phyloP scores from a whole-genome alignment of 2,113 vertebrate genomes.

The Brachypteracias leptosomus region DNA sequence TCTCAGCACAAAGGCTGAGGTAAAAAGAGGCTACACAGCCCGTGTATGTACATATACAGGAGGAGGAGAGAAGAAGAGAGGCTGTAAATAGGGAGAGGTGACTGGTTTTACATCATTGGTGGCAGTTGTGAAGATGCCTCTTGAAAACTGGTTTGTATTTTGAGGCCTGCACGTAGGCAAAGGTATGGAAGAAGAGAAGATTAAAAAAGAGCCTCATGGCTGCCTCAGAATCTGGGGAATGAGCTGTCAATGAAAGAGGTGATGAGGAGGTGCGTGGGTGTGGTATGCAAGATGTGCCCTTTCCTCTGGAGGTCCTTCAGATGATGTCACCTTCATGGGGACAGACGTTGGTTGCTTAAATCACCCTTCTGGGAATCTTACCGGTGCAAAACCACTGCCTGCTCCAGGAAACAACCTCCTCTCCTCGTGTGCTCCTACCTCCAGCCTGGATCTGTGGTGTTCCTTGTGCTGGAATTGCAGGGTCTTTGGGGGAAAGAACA shows the following conservation, averaged over 20 bases:
- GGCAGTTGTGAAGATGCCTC: not conserved
- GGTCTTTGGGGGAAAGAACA: not conserved
- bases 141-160: not conserved
- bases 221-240: not conserved
- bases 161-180: not conserved
- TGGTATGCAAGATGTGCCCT: accelerated
- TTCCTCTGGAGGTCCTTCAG: not conserved
- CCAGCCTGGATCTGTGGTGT: not conserved
- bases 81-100: not conserved
- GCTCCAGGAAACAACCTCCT: not conserved
- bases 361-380: not conserved
- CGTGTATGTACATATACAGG: not conserved
- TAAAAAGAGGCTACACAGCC: not conserved
- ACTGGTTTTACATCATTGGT: not conserved
- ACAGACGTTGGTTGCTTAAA: not conserved
- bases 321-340: accelerated
- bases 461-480: not conserved
- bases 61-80: not conserved
- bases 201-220: not conserved
- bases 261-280: accelerated
- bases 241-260: not conserved
- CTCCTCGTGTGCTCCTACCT: not conserved
- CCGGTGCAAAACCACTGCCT: not conserved
- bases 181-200: not conserved
- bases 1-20: not conserved